A percentile compares a stretch with the other conserved stretches of the same genome.
These are phyloP conservation scores for Meandrina meandrites DNA, from an alignment of 92 coral and sea anemone species.

Conservation along the genomic window DNA sequence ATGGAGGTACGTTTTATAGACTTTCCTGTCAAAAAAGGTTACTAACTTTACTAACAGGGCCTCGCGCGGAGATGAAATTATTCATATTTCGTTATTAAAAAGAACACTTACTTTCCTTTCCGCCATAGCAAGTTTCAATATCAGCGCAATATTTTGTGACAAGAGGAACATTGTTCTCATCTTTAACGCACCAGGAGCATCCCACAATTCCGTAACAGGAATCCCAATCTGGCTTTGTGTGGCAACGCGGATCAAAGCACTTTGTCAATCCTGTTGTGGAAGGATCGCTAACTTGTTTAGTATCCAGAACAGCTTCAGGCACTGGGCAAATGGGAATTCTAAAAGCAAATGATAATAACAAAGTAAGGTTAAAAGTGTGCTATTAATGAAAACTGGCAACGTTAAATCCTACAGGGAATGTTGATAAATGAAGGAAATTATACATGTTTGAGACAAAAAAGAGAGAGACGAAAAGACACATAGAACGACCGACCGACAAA, in stretches of 20 bases:
- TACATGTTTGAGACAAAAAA: too few species aligned
- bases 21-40: too few species aligned
- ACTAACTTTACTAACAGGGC: too few species aligned
- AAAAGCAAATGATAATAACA: background rate
- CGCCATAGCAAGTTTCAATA: conserved; percentile 10
- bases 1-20: too few species aligned
- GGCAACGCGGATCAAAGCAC: conserved; percentile 50
- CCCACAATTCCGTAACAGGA: conserved; percentile 54
- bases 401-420: too few species aligned
- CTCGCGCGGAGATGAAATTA: too few species aligned
- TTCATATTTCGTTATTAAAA: too few species aligned
- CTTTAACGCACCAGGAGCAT: conserved; percentile 57
- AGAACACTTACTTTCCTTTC: background rate
- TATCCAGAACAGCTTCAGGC: conserved; percentile 20
- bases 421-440: too few species aligned
- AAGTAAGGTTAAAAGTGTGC: too few species aligned
- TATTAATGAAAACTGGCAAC: too few species aligned
- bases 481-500: too few species aligned
- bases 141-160: conserved; percentile 43
- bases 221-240: conserved; percentile 3
- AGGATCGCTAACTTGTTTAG: conserved; percentile 9
- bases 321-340: conserved; percentile 45
- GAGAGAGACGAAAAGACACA: too few species aligned
- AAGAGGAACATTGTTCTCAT: conserved; percentile 32
- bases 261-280: conserved; percentile 14